A percentile compares a stretch with the other conserved stretches of the same genome.
phyloP scores from a whole-genome alignment of 2,797 vertebrate genomes.

The Merluccius polli region DNA sequence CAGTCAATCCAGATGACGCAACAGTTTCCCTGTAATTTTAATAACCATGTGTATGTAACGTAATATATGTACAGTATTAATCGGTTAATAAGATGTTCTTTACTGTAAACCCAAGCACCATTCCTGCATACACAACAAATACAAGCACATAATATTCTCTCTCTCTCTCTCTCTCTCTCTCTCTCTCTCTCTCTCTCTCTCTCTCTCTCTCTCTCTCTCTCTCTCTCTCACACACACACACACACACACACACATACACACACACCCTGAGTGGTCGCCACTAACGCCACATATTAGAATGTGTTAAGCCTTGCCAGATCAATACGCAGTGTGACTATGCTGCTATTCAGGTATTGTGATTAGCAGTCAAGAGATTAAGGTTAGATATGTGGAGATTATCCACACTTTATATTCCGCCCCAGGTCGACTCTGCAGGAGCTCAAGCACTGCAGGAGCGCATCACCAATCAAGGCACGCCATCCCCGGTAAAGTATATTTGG shows the following conservation, averaged over 20 bases:
- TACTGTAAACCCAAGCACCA: background rate
- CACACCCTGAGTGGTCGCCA: background rate
- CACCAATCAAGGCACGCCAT: too few relatives aligned
- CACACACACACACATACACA: conserved; percentile 12
- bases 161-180: conserved; percentile 6
- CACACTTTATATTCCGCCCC: background rate
- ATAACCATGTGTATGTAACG: background rate
- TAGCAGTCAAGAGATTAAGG: background rate
- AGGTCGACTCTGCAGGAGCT: background rate
- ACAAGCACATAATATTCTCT: background rate
- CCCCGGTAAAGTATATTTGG: too few relatives aligned
- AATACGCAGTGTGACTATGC: background rate
- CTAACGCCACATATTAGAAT: background rate
- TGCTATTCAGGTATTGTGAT: background rate
- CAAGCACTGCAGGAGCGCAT: too few relatives aligned
- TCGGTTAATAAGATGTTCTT: background rate
- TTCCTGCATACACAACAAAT: background rate
- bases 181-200: background rate
- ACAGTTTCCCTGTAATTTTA: background rate
- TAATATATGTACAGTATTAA: background rate
- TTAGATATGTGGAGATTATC: background rate
- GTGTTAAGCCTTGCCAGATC: background rate
- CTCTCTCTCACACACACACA: conserved; percentile 8
- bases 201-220: background rate
- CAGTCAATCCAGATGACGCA: background rate